A percentile compares a stretch with the other conserved stretches of the same genome.
phyloP scores from a whole-genome alignment of 2,888 invertebrate genomes.

The Apotomis betuletana region DNA sequence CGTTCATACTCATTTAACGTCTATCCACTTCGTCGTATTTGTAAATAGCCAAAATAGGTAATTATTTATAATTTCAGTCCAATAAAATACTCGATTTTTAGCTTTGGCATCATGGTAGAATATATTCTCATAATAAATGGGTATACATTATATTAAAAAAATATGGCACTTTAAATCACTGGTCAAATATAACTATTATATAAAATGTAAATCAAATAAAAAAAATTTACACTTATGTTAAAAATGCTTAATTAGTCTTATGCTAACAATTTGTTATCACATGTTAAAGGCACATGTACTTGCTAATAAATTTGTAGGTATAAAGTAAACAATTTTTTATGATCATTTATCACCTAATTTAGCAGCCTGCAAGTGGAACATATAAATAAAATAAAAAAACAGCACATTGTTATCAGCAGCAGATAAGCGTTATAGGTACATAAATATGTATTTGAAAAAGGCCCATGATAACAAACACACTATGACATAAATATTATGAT shows the following conservation, averaged over 20 bases:
- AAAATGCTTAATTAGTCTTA: neutral
- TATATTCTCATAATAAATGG: too few relatives aligned
- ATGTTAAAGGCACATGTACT: neutral
- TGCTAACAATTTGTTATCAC: neutral
- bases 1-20: too few relatives aligned
- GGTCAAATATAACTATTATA: neutral
- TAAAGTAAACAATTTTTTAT: neutral
- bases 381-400: too few relatives aligned
- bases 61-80: too few relatives aligned
- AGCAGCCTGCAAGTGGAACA: neutral
- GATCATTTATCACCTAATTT: slow-evolving; percentile 1
- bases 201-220: neutral
- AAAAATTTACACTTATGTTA: neutral
- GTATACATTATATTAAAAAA: too few relatives aligned
- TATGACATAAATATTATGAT: neutral
- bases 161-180: too few relatives aligned
- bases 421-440: neutral
- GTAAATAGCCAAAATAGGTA: too few relatives aligned
- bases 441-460: neutral
- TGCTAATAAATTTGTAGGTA: neutral
- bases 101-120: neutral
- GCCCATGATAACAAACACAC: neutral
- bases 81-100: neutral
- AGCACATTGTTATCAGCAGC: slow-evolving; percentile 8
- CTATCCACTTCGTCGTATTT: too few relatives aligned